phyloP scores from a whole-genome alignment of 2,113 vertebrate genomes.

The Heliornis fulica region DNA sequence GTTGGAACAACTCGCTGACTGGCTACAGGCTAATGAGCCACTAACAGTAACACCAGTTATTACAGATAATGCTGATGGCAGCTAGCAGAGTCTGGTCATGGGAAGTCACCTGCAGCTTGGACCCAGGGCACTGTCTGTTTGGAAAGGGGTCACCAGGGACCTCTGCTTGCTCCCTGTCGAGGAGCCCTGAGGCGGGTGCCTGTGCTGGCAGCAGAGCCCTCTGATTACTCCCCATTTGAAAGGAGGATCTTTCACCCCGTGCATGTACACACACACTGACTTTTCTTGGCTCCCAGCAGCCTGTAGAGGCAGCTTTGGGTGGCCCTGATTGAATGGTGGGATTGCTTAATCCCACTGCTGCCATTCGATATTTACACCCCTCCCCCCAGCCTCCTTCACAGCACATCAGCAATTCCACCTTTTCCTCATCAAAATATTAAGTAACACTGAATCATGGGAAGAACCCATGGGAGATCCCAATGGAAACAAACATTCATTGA shows the following conservation, averaged over 20 bases:
- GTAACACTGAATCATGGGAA: background rate
- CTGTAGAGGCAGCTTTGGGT: no score
- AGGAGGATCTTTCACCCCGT: background rate
- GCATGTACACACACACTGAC: background rate
- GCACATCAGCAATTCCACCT: background rate
- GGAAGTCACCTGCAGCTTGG: fast-evolving
- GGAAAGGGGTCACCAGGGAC: background rate
- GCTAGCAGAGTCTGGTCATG: background rate
- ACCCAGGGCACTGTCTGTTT: fast-evolving
- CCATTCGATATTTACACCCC: background rate
- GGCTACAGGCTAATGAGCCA: fast-evolving
- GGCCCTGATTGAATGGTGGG: background rate
- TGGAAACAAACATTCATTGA: background rate
- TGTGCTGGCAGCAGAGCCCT: background rate
- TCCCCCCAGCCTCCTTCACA: background rate
- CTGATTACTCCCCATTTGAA: background rate
- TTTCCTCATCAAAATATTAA: background rate
- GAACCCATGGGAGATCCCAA: background rate
- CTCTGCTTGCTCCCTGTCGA: background rate
- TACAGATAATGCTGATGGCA: background rate
- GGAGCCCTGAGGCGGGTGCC: background rate
- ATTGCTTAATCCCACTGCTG: background rate
- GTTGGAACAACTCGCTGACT: background rate
- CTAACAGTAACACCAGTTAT: background rate
- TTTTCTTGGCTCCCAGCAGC: background rate